Base-by-base conservation (phyloP, 2,888 invertebrate species). In the Acleris cristana region DNA sequence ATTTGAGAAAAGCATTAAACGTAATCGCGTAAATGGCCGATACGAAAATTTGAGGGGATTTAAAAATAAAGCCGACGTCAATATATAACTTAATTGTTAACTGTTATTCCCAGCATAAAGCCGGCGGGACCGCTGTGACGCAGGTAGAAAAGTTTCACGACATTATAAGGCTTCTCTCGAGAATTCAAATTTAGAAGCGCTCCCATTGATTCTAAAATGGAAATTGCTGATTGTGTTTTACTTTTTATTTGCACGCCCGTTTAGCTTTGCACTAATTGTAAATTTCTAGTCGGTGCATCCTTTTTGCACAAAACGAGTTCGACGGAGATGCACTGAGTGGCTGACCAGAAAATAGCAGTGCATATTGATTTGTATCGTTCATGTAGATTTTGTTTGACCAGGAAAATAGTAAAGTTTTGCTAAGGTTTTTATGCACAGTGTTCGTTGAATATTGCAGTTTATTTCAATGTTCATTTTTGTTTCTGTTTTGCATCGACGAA, bases 141-240 rank as follows among this genome's bases (percentile, higher is more conserved):
- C 48, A 12, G 51, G 51, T 54, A 40, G 26, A 7, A 44, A 61
- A 66, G 44, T 51, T 66, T 60, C 54, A 4, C 40, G 49, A 55
- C 52, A 60, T 60, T 60, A 65, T 45, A 51, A 3, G 49, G 49
- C 44, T 55, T 30, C 65, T 18, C 65, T 5, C 10, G 30, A 49
- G 65, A 61, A 61, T 61, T 66, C 40, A 12, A 49, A 60, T 60
- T 65, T 44, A 18, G 49, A 65, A 55, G 49, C 65, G 44, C 26
- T 23, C 19, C 49, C 30, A 66, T 61, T 66, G 49, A 61, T 56
- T 60, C 53, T 26, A 18, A 48, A 59, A 49, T 54, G 54, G 49
- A 53, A 56, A 51, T 54, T 19, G 6, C 53, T 40, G 14, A 40
- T 30, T 55, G 54, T 62, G 44, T 62, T 45, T 48, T 48, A n/a